Conservation (phyloP, 2,113 vertebrate genomes). For the Grantiella picta region DNA sequence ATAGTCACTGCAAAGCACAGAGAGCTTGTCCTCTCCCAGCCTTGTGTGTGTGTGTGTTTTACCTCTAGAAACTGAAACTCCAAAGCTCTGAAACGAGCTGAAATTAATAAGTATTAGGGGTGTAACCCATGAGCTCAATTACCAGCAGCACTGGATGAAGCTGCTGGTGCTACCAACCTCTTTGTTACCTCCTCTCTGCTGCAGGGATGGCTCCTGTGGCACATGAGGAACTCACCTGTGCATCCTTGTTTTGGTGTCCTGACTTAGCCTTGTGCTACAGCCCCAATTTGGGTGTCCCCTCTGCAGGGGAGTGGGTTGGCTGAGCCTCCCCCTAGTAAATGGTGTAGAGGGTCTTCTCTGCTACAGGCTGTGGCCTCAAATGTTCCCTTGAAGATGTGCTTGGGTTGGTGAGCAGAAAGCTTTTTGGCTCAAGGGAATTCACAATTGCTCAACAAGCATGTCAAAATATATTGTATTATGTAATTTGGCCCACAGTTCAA, state of each 20-base stretch:
- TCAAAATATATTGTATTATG: background rate
- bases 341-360: background rate
- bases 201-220: background rate
- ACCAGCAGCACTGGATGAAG: background rate
- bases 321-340: accelerated
- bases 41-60: background rate
- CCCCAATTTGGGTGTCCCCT: accelerated
- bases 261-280: background rate
- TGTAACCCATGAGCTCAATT: accelerated
- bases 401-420: background rate
- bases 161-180: accelerated
- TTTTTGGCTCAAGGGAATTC: conserved; percentile 20
- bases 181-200: background rate
- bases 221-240: accelerated
- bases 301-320: accelerated
- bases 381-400: background rate
- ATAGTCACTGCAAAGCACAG: background rate
- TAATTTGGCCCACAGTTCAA: background rate
- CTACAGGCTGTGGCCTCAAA: background rate
- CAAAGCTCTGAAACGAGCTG: background rate
- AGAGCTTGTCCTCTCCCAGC: background rate
- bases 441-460: background rate
- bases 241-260: accelerated
- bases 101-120: background rate
- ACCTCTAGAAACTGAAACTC: background rate